Percentiles rank a stretch among this genome's conserved stretches.
Evolutionary conservation across 2,888 invertebrate species (phyloP).

Genomic region (Andrena bucephala): DNA sequence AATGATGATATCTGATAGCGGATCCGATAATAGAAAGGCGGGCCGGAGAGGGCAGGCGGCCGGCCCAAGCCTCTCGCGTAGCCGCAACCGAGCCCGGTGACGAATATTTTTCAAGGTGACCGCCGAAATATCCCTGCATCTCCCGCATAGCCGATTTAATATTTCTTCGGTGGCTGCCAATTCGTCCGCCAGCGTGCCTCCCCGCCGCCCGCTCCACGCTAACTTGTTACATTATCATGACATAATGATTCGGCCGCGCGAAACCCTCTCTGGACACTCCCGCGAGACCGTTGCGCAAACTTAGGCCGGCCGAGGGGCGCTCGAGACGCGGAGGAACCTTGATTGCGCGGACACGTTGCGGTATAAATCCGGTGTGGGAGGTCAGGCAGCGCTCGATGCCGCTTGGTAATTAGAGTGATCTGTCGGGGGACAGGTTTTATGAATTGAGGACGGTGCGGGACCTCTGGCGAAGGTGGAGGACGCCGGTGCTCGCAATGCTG

Average conservation of each 20-base stretch:
- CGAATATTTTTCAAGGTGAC: conserved; percentile 75
- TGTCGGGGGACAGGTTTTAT: background rate
- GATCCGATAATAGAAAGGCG: conserved; percentile 65
- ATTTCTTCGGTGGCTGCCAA: conserved; percentile 64
- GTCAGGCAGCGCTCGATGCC: background rate
- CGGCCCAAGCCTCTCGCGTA: conserved; percentile 68
- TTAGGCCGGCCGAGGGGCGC: background rate
- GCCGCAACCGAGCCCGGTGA: conserved; percentile 62
- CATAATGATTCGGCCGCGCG: conserved; percentile 43
- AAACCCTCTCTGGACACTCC: conserved; percentile 18
- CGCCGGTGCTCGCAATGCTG: too few species aligned
- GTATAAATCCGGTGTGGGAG: background rate
- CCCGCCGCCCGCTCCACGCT: conserved; percentile 14
- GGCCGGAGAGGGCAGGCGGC: conserved; percentile 62
- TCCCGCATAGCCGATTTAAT: conserved; percentile 63
- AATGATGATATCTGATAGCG: conserved; percentile 66
- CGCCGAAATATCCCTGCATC: conserved; percentile 69
- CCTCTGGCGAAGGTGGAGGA: background rate
- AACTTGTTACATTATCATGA: conserved; percentile 57
- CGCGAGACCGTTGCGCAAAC: conserved; percentile 15
- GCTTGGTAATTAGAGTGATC: background rate
- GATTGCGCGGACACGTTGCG: background rate
- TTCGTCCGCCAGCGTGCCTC: conserved; percentile 8
- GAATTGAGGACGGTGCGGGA: background rate
- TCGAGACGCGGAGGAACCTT: background rate